Conservation (phyloP, 2,888 invertebrate species). For the Creontiades dilutus region DNA sequence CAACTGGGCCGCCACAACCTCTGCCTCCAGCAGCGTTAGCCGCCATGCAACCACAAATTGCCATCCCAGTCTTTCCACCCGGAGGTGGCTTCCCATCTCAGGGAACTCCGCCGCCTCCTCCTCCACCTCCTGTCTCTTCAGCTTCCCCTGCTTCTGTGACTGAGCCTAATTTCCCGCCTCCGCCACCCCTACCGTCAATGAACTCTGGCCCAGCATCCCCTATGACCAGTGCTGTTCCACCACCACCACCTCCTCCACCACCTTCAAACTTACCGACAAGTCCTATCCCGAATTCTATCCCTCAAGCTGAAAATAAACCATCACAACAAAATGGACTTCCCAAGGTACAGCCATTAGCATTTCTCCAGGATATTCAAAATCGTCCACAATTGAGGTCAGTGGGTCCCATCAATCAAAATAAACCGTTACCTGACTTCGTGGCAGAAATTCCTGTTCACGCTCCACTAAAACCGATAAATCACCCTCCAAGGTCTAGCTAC, state of each 20-base stretch:
- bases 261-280: slow-evolving; percentile 61
- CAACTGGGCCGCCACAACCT: slow-evolving; percentile 78
- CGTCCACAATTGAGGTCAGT: slow-evolving; percentile 66
- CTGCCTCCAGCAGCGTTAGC: slow-evolving; percentile 81
- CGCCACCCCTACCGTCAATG: slow-evolving; percentile 71
- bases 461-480: slow-evolving; percentile 69
- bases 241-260: slow-evolving; percentile 71
- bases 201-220: slow-evolving; percentile 73
- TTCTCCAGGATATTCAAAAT: slow-evolving; percentile 69
- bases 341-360: slow-evolving; percentile 48
- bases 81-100: slow-evolving; percentile 76
- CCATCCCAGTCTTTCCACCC: slow-evolving; percentile 83
- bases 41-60: slow-evolving; percentile 83
- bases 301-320: background rate
- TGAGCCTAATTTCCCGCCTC: slow-evolving; percentile 72
- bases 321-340: slow-evolving; percentile 52
- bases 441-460: slow-evolving; percentile 72
- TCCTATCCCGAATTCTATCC: slow-evolving; percentile 56
- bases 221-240: slow-evolving; percentile 72
- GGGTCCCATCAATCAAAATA: slow-evolving; percentile 64
- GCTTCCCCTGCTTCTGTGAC: background rate
- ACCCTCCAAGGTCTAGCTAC: slow-evolving; percentile 70
- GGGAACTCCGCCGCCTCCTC: slow-evolving; percentile 75
- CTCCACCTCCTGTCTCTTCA: slow-evolving; percentile 51
- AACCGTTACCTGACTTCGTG: slow-evolving; percentile 70